Percentiles rank a stretch among this genome's conserved stretches.
These are phyloP conservation scores for Cheilosia soror DNA, from an alignment of 2,888 invertebrate species.

Conservation along the genomic window DNA sequence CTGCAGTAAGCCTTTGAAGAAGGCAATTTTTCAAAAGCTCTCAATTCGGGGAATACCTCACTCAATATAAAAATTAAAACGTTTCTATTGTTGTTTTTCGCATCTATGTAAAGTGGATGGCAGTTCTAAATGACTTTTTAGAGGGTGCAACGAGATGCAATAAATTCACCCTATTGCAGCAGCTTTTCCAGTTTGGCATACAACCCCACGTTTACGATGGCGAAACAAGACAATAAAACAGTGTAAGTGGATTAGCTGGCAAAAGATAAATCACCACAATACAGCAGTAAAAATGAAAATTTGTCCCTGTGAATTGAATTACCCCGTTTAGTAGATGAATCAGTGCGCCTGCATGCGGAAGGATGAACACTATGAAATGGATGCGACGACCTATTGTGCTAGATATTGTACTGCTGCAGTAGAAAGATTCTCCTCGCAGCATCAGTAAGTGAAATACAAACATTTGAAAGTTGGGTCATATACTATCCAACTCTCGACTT, in stretches of 20 bases:
- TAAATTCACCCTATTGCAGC: constrained; percentile 63
- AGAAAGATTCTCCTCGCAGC: neutral
- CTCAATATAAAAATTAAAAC: constrained; percentile 14
- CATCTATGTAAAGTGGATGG: neutral
- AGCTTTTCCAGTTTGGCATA: constrained; percentile 16
- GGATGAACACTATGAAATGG: constrained; percentile 17
- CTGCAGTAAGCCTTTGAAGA: too few species aligned
- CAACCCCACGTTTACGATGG: constrained; percentile 7
- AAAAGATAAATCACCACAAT: constrained; percentile 64
- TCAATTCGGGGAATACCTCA: neutral
- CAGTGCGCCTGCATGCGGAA: constrained; percentile 27
- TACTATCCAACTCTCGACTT: neutral
- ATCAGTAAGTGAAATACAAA: neutral
- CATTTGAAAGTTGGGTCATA: constrained; percentile 24
- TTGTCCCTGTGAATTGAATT: constrained; percentile 69
- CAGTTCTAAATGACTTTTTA: constrained; percentile 24
- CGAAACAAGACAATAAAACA: constrained; percentile 59
- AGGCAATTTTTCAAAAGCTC: too few species aligned
- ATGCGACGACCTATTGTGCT: constrained; percentile 8
- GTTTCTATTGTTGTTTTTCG: constrained; percentile 13
- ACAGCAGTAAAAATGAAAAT: constrained; percentile 70
- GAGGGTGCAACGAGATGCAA: constrained; percentile 57
- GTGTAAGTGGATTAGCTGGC: constrained; percentile 63
- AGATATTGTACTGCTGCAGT: neutral
- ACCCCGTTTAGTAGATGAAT: constrained; percentile 45